phyloP scores from a whole-genome alignment of 2,888 invertebrate species.

The Megamerina dolium region DNA sequence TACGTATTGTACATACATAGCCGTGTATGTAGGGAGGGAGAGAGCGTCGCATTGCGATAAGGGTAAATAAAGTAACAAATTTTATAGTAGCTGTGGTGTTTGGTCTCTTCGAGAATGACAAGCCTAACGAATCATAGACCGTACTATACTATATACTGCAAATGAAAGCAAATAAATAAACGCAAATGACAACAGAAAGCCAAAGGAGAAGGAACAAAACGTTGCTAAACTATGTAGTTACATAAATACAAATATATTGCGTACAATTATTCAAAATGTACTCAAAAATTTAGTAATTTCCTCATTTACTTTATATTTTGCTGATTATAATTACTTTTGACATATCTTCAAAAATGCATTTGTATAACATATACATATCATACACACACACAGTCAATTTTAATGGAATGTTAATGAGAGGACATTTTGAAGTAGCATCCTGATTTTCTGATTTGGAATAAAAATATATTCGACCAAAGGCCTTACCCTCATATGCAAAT shows the following conservation, averaged over 20 bases:
- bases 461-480: too few relatives aligned
- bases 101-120: conserved; percentile 19
- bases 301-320: background rate
- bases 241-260: background rate
- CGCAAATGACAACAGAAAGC: conserved; percentile 4
- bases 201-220: background rate
- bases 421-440: too few relatives aligned
- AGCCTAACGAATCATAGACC: conserved; percentile 23
- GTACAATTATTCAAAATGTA: background rate
- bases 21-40: background rate
- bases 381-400: conserved; percentile 12
- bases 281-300: background rate
- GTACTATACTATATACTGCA: conserved; percentile 24
- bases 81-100: conserved; percentile 4
- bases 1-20: background rate
- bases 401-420: conserved; percentile 39
- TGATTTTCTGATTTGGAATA: too few relatives aligned
- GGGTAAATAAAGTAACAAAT: too few relatives aligned
- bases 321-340: conserved; percentile 13
- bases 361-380: background rate
- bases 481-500: too few relatives aligned
- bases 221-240: background rate
- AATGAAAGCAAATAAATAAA: conserved; percentile 27
- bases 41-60: too few relatives aligned
- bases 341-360: conserved; percentile 11